Evolutionary conservation across 2,797 vertebrate genomes (phyloP).

Genomic region (Lagocephalus sceleratus): DNA sequence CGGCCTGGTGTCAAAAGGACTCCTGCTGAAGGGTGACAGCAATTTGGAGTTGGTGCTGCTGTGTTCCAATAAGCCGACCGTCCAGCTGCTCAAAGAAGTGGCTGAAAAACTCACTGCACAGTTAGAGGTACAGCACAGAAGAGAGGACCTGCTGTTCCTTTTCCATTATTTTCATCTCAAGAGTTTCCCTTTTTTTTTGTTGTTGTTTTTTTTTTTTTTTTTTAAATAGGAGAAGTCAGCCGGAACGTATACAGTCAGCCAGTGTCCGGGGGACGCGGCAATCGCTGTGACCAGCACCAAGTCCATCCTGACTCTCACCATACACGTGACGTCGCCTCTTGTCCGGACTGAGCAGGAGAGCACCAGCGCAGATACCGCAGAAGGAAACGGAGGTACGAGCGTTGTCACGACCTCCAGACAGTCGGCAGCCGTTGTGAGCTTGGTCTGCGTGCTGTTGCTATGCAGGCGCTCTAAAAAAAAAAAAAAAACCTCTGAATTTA

Average conservation of each 20-base stretch:
- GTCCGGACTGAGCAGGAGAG: slow-evolving; percentile 82
- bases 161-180: neutral
- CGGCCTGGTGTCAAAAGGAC: slow-evolving; percentile 91
- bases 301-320: slow-evolving; percentile 80
- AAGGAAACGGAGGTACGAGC: slow-evolving; percentile 45
- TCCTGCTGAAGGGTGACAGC: slow-evolving; percentile 89
- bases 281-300: slow-evolving; percentile 85
- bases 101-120: slow-evolving; percentile 84
- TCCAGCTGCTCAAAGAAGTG: slow-evolving; percentile 83
- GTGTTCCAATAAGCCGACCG: slow-evolving; percentile 87
- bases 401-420: slow-evolving; percentile 13
- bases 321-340: slow-evolving; percentile 90
- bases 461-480: slow-evolving; percentile 39
- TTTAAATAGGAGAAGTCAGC: slow-evolving; percentile 67
- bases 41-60: slow-evolving; percentile 91
- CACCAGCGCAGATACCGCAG: slow-evolving; percentile 38
- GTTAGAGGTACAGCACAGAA: slow-evolving; percentile 56
- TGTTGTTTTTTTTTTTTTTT: neutral
- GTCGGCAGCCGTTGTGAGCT: slow-evolving; percentile 16
- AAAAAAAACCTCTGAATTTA: too few relatives aligned
- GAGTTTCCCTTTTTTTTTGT: neutral
- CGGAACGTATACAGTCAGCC: slow-evolving; percentile 84
- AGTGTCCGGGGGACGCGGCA: slow-evolving; percentile 79
- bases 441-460: slow-evolving; percentile 33
- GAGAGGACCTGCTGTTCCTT: neutral